Evolutionary conservation across 2,113 vertebrate genomes (phyloP).

Genomic region (Crotalus horridus): DNA sequence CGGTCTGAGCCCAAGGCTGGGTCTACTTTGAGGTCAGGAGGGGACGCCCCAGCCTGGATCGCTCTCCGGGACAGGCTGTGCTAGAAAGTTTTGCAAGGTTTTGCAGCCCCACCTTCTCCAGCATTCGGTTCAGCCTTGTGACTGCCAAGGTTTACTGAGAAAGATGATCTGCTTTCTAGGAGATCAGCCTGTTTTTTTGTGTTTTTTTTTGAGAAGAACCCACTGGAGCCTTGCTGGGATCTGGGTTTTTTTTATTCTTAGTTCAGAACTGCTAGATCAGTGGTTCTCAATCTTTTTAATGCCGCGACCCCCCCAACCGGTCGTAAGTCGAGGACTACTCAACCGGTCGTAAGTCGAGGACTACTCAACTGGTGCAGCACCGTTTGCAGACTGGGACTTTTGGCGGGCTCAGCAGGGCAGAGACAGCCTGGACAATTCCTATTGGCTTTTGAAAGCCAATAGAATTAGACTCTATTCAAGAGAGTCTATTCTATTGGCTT

Average conservation of each 20-base stretch:
- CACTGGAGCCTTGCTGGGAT: neutral
- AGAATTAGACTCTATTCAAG: no score
- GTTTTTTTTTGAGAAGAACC: neutral
- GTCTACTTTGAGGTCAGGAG: constrained; percentile 12
- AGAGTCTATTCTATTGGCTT: no score
- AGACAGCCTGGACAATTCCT: no score
- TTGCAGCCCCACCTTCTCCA: neutral
- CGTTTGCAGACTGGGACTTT: no score
- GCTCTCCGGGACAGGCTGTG: neutral
- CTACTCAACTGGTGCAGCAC: no score
- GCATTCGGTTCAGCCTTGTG: neutral
- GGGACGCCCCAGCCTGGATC: neutral
- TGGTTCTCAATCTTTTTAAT: no score
- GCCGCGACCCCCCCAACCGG: no score
- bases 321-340: no score
- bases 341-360: no score
- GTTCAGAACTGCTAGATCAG: no score
- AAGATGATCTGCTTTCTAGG: constrained; percentile 1
- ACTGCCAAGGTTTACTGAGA: constrained; percentile 5
- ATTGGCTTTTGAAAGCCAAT: no score
- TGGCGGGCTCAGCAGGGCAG: no score
- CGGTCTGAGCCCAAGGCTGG: neutral
- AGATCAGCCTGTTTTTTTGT: neutral
- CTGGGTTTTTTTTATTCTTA: neutral
- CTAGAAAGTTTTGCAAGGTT: neutral